Conservation (phyloP, 2,113 vertebrate species). For the Thamnophis sirtalis region DNA sequence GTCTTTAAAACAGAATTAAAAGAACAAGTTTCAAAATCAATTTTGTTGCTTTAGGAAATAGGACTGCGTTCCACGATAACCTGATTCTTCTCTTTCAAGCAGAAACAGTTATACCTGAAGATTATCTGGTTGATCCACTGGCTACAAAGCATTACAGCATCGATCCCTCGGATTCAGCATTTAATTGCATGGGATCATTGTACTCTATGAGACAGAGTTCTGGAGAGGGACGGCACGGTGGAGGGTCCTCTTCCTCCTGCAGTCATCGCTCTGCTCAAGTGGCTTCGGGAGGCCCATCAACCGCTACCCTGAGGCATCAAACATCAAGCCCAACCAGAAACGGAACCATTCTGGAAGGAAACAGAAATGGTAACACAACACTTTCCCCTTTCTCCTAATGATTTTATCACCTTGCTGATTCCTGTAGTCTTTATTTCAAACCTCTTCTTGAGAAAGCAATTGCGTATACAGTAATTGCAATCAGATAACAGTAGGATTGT, state of each 20-base stretch:
- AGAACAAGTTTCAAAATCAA: neutral
- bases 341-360: slow-evolving; percentile 74
- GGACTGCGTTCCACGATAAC: slow-evolving; percentile 20
- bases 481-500: neutral
- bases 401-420: neutral
- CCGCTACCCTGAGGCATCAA: slow-evolving; percentile 70
- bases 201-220: slow-evolving; percentile 68
- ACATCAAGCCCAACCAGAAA: slow-evolving; percentile 76
- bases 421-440: neutral
- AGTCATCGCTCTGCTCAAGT: slow-evolving; percentile 66
- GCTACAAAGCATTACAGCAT: slow-evolving; percentile 74
- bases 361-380: slow-evolving; percentile 81
- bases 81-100: slow-evolving; percentile 54
- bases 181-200: slow-evolving; percentile 67
- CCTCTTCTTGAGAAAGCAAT: neutral
- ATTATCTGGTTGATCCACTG: slow-evolving; percentile 71
- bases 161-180: slow-evolving; percentile 76
- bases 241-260: slow-evolving; percentile 57
- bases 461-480: neutral
- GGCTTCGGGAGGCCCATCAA: slow-evolving; percentile 65
- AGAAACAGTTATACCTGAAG: slow-evolving; percentile 77
- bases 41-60: neutral
- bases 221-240: slow-evolving; percentile 58
- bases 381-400: neutral
- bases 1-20: neutral